Conservation (phyloP, 2,113 vertebrate genomes). For the Mellivora capensis region DNA sequence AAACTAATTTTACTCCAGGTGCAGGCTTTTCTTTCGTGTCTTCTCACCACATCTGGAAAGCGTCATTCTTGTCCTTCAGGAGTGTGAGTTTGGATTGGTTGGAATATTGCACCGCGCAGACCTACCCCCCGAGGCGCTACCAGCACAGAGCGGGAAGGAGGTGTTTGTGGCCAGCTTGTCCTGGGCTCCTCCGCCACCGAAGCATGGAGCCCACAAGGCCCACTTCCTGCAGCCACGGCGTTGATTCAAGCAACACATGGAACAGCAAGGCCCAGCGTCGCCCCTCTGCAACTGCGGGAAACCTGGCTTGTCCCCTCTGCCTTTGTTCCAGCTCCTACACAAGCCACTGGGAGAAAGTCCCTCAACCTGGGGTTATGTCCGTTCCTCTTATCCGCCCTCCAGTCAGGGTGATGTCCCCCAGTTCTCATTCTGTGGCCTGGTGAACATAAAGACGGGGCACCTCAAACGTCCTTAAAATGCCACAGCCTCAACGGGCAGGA, state of each 20-base stretch:
- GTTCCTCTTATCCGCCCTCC: background rate
- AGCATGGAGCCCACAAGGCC: background rate
- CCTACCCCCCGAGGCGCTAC: rapidly evolving
- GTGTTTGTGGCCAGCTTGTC: rapidly evolving
- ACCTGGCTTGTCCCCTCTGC: background rate
- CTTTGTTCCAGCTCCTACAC: background rate
- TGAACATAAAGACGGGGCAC: background rate
- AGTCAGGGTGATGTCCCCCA: background rate
- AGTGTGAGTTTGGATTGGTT: background rate
- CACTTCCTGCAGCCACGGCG: rapidly evolving
- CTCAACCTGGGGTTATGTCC: background rate
- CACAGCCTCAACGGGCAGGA: background rate
- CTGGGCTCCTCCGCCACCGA: too few species aligned
- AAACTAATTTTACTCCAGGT: background rate
- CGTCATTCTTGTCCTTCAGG: background rate
- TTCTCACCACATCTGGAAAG: too few species aligned
- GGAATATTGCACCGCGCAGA: rapidly evolving
- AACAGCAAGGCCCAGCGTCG: background rate
- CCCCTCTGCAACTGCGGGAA: background rate
- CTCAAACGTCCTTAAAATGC: background rate
- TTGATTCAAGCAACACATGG: background rate
- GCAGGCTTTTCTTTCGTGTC: background rate
- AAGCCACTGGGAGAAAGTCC: background rate
- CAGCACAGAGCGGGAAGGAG: background rate
- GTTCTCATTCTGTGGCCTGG: rapidly evolving